Conservation (phyloP, 2,888 invertebrate species). For the Pristionchus fissidentatus region DNA sequence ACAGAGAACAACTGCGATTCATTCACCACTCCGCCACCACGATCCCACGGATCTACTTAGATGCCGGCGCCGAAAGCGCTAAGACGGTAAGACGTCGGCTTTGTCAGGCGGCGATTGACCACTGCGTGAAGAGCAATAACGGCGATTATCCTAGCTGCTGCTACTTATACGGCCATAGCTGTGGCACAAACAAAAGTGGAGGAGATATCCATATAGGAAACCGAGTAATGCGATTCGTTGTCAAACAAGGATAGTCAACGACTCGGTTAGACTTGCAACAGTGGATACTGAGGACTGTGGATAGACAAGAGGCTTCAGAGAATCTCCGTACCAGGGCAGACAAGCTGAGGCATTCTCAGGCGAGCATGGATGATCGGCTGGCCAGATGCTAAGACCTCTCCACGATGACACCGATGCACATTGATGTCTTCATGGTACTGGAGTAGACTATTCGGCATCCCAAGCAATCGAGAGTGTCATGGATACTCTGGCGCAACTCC, state of each 20-base stretch:
- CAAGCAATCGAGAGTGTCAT: background rate
- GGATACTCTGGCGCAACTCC: background rate
- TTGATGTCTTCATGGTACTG: background rate
- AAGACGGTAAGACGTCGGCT: conserved; percentile 12
- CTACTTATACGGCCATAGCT: background rate
- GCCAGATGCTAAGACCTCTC: background rate
- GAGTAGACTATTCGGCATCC: background rate
- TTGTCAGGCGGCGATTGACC: background rate
- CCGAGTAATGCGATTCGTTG: background rate
- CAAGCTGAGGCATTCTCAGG: background rate
- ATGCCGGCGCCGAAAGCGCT: background rate
- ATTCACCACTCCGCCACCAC: background rate
- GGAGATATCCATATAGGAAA: background rate
- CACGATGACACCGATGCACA: background rate
- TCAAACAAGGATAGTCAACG: background rate
- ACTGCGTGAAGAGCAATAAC: background rate
- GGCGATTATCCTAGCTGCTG: background rate
- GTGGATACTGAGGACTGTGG: background rate
- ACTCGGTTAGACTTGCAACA: background rate
- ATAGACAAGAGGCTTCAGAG: background rate
- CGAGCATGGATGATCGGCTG: background rate
- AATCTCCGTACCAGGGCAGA: background rate
- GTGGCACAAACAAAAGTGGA: background rate
- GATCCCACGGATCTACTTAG: background rate
- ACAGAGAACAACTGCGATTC: background rate